These are phyloP conservation scores for Radopholus similis DNA, from an alignment of 1,140 invertebrate species.

Conservation along the genomic window DNA sequence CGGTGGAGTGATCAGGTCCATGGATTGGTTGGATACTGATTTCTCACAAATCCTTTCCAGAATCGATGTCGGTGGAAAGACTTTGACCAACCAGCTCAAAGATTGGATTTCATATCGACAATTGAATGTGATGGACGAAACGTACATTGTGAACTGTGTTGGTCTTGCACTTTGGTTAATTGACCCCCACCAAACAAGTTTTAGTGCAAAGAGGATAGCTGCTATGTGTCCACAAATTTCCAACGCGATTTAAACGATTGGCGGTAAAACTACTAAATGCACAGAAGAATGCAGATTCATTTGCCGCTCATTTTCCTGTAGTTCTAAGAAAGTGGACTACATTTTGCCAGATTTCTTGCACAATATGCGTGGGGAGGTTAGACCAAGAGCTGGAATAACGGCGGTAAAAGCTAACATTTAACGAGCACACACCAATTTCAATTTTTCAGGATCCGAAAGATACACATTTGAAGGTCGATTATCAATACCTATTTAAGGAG, in stretches of 20 bases:
- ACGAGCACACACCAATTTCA: too few species aligned
- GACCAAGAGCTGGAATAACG: too few species aligned
- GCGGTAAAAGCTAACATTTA: too few species aligned
- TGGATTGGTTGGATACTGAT: too few species aligned
- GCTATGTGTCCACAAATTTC: slow-evolving; percentile 85
- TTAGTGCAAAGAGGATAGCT: slow-evolving; percentile 91
- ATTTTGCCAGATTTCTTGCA: slow-evolving; percentile 89
- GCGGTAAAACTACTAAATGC: slow-evolving; percentile 63
- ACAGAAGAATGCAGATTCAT: too few species aligned
- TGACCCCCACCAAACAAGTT: neutral
- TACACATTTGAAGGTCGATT: too few species aligned
- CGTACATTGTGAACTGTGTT: slow-evolving; percentile 83
- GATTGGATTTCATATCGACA: slow-evolving; percentile 94
- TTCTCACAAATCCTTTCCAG: slow-evolving; percentile 65
- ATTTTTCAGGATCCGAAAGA: too few species aligned
- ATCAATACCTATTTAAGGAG: slow-evolving; percentile 51
- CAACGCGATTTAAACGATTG: slow-evolving; percentile 70
- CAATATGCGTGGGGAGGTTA: slow-evolving; percentile 75
- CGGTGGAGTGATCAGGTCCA: too few species aligned
- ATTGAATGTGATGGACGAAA: slow-evolving; percentile 97
- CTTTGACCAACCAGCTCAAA: slow-evolving; percentile 94
- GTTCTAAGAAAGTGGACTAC: slow-evolving; percentile 73
- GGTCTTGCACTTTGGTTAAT: slow-evolving; percentile 60
- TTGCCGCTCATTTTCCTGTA: too few species aligned
- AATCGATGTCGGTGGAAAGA: slow-evolving; percentile 92